Base-by-base conservation (phyloP, 2,797 vertebrate species). In the Dryobates pubescens region DNA sequence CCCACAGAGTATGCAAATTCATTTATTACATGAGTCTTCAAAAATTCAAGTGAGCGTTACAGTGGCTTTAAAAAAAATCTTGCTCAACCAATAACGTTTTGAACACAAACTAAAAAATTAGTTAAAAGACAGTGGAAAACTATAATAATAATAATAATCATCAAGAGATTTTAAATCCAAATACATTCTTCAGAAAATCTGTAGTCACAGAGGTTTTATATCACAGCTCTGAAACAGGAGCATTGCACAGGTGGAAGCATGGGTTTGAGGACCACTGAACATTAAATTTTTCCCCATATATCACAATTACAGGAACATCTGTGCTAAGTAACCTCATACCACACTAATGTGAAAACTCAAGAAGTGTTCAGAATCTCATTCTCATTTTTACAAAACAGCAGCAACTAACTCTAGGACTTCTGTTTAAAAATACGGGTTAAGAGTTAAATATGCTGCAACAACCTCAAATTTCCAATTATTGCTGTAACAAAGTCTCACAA, bases 301-400 rank as follows among this genome's bases (percentile, higher is more conserved):
- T 73, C 79, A 87, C 61, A 93, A 85, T 70, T 73, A 91, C 12
- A 67, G 49, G 49, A 85, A 77, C 43, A 89, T 76, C 43, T 82
- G 65, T 85, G 43, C 64, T 82, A 87, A 85, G 43, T 63, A 91
- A 82, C 65, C 57, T 85, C 53, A 80, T 10, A 92, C 23, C 14
- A 16, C 89, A 82, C 15, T 62, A 84, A 61, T 6, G 36, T 73
- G 56, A 75, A 93, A 93, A 85, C 12, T 63, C 53, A 75, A 24
- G 41, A 61, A 70, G 22, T 59, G 34, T 23, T 92, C 58, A 75
- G 80, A 79, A 61, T 32, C 45, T 84, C 36, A 27, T 78, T 79
- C 47, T 47, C 26, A 10, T 69, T 91, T 76, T 57, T 85, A 0
- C 34, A 86, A 78, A 78, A 56, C n/a, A 73, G 36, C 32, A 78